Percentiles rank a stretch among this genome's conserved stretches.
Evolutionary conservation across 2,888 invertebrate genomes (phyloP).

Genomic region (Eristalinus aeneus): DNA sequence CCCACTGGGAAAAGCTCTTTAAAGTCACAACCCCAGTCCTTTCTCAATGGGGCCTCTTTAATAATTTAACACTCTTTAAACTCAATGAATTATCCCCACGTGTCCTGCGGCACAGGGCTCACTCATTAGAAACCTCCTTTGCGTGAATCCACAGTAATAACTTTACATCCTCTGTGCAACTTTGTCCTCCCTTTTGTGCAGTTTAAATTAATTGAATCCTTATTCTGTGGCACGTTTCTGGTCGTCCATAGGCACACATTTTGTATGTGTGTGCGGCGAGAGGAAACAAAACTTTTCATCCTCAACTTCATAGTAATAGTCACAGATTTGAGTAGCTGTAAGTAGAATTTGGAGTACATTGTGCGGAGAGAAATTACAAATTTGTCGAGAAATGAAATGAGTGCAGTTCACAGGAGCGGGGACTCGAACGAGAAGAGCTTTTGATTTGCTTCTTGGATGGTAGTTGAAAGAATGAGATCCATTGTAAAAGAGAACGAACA

Average conservation of each 20-base stretch:
- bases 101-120: conserved; percentile 6
- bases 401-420: too few species aligned
- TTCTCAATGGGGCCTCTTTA: conserved; percentile 22
- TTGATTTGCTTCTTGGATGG: too few species aligned
- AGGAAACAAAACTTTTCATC: background rate
- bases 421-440: too few species aligned
- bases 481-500: too few species aligned
- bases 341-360: background rate
- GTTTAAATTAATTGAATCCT: conserved; percentile 48
- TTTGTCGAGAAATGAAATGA: background rate
- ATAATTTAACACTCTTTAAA: conserved; percentile 23
- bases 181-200: conserved; percentile 33
- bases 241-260: background rate
- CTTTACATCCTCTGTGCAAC: conserved; percentile 4
- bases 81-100: conserved; percentile 31
- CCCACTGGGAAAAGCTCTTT: too few species aligned
- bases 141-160: conserved; percentile 11
- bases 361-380: too few species aligned
- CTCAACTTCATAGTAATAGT: background rate
- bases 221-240: conserved; percentile 2
- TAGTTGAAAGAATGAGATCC: too few species aligned
- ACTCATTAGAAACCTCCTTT: conserved; percentile 11
- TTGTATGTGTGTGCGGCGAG: background rate
- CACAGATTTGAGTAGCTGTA: background rate
- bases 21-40: too few species aligned